Conservation (phyloP, 1,140 invertebrate species). For the Drosophila arawakana region DNA sequence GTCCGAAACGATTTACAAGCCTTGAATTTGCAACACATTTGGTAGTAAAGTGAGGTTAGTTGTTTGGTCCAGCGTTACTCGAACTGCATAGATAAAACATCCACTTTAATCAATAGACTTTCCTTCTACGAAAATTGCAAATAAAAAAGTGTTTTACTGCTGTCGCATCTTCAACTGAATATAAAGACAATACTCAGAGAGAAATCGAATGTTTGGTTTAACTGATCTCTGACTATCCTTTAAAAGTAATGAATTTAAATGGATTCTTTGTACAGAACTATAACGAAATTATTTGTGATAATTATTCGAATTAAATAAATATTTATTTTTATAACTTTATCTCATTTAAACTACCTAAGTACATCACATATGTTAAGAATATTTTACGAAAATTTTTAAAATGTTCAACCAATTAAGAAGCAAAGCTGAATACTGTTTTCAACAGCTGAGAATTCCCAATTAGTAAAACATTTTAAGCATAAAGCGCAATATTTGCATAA, state of each 20-base stretch:
- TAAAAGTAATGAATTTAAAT: too few relatives aligned
- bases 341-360: too few relatives aligned
- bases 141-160: not conserved
- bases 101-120: not conserved
- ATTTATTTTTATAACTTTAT: too few relatives aligned
- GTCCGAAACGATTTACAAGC: constrained; percentile 43
- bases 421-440: not conserved
- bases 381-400: too few relatives aligned
- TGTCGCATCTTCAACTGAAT: not conserved
- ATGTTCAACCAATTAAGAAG: too few relatives aligned
- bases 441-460: not conserved
- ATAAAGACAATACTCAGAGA: not conserved
- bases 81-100: constrained; percentile 10
- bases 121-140: not conserved
- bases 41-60: constrained; percentile 11
- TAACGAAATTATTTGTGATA: too few relatives aligned
- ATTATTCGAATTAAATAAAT: too few relatives aligned
- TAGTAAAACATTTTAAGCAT: constrained; percentile 19
- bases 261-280: too few relatives aligned
- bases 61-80: not conserved
- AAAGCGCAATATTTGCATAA: constrained; percentile 2
- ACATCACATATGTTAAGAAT: too few relatives aligned
- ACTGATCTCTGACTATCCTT: not conserved
- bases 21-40: constrained; percentile 15
- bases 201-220: not conserved